Evolutionary conservation across 2,888 invertebrate genomes (phyloP).

Genomic region (Mycalesis mineus): DNA sequence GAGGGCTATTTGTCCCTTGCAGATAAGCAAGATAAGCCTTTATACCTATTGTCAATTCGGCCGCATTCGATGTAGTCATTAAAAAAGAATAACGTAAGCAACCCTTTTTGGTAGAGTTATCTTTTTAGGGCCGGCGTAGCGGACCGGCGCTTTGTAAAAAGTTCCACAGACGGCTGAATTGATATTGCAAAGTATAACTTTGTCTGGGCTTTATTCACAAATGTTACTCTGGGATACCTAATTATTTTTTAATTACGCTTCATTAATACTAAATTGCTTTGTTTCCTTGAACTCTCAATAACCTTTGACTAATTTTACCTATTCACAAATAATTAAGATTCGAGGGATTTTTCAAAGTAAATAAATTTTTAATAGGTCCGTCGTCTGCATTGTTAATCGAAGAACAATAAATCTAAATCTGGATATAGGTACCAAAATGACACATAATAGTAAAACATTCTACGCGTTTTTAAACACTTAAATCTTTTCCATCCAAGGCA

Average conservation of each 20-base stretch:
- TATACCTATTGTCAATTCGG: conserved; percentile 39
- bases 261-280: background rate
- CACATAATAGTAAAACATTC: no score
- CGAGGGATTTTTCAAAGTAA: no score
- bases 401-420: no score
- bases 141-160: conserved; percentile 1
- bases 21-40: conserved; percentile 46
- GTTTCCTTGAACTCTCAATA: background rate
- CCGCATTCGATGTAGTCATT: conserved; percentile 31
- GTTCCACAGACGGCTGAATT: background rate
- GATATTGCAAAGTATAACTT: background rate
- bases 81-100: conserved; percentile 26
- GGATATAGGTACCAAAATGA: no score
- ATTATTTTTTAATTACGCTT: conserved; percentile 1
- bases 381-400: no score
- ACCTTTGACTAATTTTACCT: background rate
- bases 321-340: background rate
- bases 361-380: no score
- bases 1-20: conserved; percentile 44
- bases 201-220: background rate
- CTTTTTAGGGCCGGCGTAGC: conserved; percentile 1
- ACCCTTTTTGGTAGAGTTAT: conserved; percentile 17
- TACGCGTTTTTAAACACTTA: no score
- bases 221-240: background rate
- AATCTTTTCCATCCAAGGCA: no score